These are phyloP conservation scores for Micrasema longulum DNA, from an alignment of 1,140 invertebrate genomes.

Conservation along the genomic window DNA sequence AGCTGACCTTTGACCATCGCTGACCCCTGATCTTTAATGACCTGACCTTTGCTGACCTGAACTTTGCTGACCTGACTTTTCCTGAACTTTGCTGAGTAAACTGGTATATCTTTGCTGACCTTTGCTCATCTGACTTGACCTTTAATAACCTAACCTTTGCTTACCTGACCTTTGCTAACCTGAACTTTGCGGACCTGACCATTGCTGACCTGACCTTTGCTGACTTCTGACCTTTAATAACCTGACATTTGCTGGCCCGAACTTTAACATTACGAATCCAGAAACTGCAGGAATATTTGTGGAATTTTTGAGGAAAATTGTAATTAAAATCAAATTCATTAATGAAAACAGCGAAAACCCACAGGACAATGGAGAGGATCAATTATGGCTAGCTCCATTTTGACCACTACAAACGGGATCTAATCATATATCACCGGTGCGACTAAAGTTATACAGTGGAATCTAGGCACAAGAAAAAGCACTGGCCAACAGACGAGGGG, in stretches of 20 bases:
- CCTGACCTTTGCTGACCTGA: constrained; percentile 45
- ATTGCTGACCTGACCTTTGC: neutral
- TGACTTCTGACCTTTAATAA: constrained; percentile 42
- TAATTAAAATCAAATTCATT: no score
- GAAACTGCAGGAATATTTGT: neutral
- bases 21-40: constrained; percentile 45
- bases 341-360: neutral
- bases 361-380: neutral
- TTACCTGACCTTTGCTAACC: neutral
- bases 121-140: constrained; percentile 43
- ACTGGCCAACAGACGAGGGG: no score
- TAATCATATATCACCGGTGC: no score
- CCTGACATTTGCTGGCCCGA: constrained; percentile 46
- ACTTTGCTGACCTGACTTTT: constrained; percentile 49
- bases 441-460: no score
- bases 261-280: constrained; percentile 18
- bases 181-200: neutral
- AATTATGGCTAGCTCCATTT: no score
- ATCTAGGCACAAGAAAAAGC: no score
- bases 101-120: constrained; percentile 36
- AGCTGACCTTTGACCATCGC: constrained; percentile 50
- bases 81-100: constrained; percentile 21
- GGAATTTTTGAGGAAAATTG: no score
- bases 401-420: no score
- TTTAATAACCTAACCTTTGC: constrained; percentile 36